These are phyloP conservation scores for Polypterus senegalus DNA, from an alignment of 2,113 vertebrate genomes.

Conservation along the genomic window DNA sequence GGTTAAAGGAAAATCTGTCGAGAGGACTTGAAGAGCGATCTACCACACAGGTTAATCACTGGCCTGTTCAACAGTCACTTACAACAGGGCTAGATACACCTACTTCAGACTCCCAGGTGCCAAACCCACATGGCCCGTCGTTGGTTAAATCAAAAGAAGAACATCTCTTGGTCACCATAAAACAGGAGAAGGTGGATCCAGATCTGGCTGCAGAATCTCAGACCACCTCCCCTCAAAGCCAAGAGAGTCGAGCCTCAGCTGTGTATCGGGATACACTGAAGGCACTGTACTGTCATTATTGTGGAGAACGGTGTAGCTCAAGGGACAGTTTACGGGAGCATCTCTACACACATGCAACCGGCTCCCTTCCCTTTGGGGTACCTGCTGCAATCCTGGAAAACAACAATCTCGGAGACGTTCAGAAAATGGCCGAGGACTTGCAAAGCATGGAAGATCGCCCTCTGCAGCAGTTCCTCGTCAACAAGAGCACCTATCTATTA, in stretches of 20 bases:
- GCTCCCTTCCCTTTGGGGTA: constrained; percentile 53
- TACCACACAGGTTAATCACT: constrained; percentile 38
- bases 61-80: constrained; percentile 62
- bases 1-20: constrained; percentile 42
- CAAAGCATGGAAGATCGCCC: constrained; percentile 31
- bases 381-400: constrained; percentile 63
- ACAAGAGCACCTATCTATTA: constrained; percentile 35
- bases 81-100: constrained; percentile 65
- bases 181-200: constrained; percentile 69
- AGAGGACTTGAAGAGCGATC: constrained; percentile 34
- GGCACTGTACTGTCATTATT: constrained; percentile 73
- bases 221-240: constrained; percentile 36
- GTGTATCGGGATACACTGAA: constrained; percentile 49
- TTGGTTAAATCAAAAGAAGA: constrained; percentile 54
- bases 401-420: constrained; percentile 57
- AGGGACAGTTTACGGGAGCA: constrained; percentile 69
- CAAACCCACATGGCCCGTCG: constrained; percentile 38
- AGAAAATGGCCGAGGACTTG: constrained; percentile 37
- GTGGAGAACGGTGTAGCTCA: constrained; percentile 77
- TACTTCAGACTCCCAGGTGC: constrained; percentile 42
- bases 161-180: constrained; percentile 44
- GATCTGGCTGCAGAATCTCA: constrained; percentile 46
- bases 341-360: constrained; percentile 70
- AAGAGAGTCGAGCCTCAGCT: constrained; percentile 33
- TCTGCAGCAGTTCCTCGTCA: constrained; percentile 42